These are phyloP conservation scores for Strix aluco DNA, from an alignment of 2,113 vertebrate genomes.

Conservation along the genomic window DNA sequence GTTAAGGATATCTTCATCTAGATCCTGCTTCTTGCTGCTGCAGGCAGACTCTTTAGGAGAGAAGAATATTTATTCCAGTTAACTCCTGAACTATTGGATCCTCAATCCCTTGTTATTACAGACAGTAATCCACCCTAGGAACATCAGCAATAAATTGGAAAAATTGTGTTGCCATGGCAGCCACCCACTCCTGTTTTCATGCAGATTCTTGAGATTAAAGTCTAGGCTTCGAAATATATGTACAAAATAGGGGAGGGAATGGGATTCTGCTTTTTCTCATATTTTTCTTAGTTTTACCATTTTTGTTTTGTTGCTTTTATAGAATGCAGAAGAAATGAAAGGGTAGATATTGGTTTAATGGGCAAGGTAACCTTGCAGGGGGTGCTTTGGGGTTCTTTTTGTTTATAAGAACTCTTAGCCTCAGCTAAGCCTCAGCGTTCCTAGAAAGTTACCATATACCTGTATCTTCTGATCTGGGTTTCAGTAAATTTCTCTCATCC, in stretches of 20 bases:
- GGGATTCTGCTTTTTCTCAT: not conserved
- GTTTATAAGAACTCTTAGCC: not conserved
- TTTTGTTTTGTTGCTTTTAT: not conserved
- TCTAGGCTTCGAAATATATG: not conserved
- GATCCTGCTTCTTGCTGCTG: not conserved
- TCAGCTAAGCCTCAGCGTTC: not conserved
- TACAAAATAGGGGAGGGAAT: not conserved
- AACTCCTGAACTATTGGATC: not conserved
- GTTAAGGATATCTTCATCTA: not conserved
- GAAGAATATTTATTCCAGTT: conserved; percentile 2
- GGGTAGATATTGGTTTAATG: not conserved
- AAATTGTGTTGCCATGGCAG: not conserved
- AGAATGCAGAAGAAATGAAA: not conserved
- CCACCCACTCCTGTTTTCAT: not conserved
- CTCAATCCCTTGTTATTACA: conserved; percentile 1
- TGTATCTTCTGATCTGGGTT: not conserved
- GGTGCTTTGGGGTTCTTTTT: not conserved
- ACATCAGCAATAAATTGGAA: not conserved
- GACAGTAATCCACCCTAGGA: conserved; percentile 16
- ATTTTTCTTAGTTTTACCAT: not conserved
- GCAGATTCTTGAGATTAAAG: not conserved
- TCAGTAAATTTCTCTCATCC: not conserved
- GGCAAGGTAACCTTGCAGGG: not conserved
- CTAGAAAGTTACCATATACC: not conserved
- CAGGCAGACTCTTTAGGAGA: not conserved